A percentile compares a stretch with the other conserved stretches of the same genome.
phyloP scores from a whole-genome alignment of 30 jellyfish, hydroid and myxozoan genomes.

The Aurelia aurita complex sp. Pacific region DNA sequence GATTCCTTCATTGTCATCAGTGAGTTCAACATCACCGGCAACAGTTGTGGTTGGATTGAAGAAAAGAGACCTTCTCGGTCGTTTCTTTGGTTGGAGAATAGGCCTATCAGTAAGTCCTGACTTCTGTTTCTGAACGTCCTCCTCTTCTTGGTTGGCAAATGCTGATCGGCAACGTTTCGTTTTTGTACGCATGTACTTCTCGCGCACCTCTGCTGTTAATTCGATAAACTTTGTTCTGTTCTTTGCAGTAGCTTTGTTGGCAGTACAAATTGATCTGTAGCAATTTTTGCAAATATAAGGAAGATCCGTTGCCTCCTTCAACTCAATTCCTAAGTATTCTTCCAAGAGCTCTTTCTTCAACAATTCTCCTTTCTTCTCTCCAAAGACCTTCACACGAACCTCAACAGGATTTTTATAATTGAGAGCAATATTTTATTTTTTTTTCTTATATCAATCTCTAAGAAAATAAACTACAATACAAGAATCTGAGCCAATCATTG shows the following conservation, averaged over 20 bases:
- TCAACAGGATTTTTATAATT: neutral
- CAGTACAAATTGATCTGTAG: neutral
- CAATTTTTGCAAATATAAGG: neutral
- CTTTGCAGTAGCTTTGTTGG: neutral
- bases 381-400: neutral
- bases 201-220: neutral
- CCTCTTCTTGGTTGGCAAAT: neutral
- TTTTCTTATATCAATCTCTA: no score
- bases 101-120: no score
- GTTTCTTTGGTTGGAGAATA: no score
- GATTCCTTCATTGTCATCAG: no score
- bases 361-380: neutral
- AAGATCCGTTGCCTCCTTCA: neutral
- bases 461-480: no score
- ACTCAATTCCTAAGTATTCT: neutral
- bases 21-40: no score
- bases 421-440: no score
- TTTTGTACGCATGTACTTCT: neutral
- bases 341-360: neutral
- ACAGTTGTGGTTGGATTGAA: no score
- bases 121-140: no score
- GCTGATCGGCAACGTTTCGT: slow-evolving; percentile 1
- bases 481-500: no score
- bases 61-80: no score
- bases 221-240: neutral